phyloP scores from a whole-genome alignment of 2,113 vertebrate genomes.

The Equus przewalskii region DNA sequence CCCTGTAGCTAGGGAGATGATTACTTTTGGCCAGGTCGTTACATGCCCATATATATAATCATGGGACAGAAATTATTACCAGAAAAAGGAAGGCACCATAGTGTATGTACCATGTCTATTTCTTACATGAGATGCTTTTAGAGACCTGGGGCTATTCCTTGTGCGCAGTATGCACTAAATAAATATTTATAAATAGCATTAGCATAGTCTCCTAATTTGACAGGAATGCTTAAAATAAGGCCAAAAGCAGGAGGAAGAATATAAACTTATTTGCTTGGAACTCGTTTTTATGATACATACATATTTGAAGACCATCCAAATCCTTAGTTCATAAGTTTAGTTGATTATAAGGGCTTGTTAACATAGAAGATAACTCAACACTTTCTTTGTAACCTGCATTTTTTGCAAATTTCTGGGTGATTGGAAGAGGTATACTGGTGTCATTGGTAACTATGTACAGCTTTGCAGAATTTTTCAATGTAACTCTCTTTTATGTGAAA shows the following conservation, averaged over 20 bases:
- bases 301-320: constrained; percentile 7
- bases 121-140: not conserved
- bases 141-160: not conserved
- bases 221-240: not conserved
- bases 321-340: constrained; percentile 39
- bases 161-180: not conserved
- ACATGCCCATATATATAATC: not conserved
- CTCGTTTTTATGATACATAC: constrained; percentile 11
- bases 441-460: not conserved
- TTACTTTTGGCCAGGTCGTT: not conserved
- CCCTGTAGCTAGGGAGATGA: not conserved
- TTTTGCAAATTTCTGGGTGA: not conserved
- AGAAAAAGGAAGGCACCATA: not conserved
- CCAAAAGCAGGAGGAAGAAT: not conserved
- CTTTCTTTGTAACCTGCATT: constrained; percentile 19
- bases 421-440: not conserved
- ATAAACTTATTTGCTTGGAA: constrained; percentile 47
- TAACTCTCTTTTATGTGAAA: not conserved
- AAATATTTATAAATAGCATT: not conserved
- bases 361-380: not conserved
- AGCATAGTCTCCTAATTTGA: not conserved
- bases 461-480: not conserved
- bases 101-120: not conserved
- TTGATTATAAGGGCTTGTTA: not conserved
- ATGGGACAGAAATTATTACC: not conserved